Evolutionary conservation across 1,140 invertebrate species (phyloP).

Genomic region (Drosophila arawakana): DNA sequence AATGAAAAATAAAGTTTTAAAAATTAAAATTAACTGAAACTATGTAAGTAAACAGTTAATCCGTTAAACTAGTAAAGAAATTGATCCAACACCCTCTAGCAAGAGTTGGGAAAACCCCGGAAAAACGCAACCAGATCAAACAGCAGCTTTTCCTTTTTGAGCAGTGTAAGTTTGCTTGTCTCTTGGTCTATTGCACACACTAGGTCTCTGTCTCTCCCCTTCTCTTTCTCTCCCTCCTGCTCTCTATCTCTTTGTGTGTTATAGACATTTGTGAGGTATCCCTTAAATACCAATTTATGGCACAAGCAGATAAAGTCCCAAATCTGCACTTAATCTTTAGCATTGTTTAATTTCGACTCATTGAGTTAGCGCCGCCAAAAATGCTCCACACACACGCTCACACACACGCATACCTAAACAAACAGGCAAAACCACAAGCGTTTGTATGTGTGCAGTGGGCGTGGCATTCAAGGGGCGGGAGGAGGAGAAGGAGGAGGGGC

Average conservation of each 20-base stretch:
- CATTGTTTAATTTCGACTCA: slow-evolving; percentile 84
- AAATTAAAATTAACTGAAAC: too few species aligned
- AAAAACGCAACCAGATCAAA: too few species aligned
- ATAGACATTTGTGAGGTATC: slow-evolving; percentile 83
- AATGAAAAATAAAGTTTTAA: too few species aligned
- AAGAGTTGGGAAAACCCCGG: too few species aligned
- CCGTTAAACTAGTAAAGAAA: too few species aligned
- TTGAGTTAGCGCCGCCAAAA: slow-evolving; percentile 77
- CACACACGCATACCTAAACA: slow-evolving; percentile 32
- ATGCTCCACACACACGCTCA: slow-evolving; percentile 43
- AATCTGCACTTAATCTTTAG: slow-evolving; percentile 85
- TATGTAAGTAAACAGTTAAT: too few species aligned
- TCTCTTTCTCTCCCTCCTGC: slow-evolving; percentile 28
- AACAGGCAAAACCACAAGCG: slow-evolving; percentile 37
- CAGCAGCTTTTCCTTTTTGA: too few species aligned
- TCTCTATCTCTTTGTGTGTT: slow-evolving; percentile 40
- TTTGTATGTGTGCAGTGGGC: slow-evolving; percentile 3
- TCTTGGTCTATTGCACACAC: too few species aligned
- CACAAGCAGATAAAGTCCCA: slow-evolving; percentile 84
- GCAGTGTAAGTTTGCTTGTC: too few species aligned
- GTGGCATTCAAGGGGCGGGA: slow-evolving; percentile 49
- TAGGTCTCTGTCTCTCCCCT: slow-evolving; percentile 6
- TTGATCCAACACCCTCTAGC: too few species aligned
- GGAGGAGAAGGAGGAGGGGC: slow-evolving; percentile 1
- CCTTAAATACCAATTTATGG: slow-evolving; percentile 85